Percentiles rank a stretch among this genome's conserved stretches.
Evolutionary conservation across 1,140 invertebrate genomes (phyloP).

Genomic region (Drosophila trapezifrons): DNA sequence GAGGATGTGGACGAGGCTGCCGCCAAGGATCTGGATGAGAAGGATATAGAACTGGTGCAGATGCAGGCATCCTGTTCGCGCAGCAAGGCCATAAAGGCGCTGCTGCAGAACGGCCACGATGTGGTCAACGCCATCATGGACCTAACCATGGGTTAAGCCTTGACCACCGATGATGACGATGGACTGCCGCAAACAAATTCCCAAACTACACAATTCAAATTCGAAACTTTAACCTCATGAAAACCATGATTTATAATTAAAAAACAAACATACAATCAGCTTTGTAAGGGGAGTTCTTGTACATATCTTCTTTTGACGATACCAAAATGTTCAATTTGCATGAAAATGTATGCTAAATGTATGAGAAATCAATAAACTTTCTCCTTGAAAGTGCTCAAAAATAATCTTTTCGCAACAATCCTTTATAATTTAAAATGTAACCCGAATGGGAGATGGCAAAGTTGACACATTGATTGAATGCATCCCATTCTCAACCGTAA

Average conservation of each 20-base stretch:
- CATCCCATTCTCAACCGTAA: background rate
- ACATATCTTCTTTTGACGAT: background rate
- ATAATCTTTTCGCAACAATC: no score
- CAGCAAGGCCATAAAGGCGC: conserved; percentile 52
- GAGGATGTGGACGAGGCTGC: conserved; percentile 3
- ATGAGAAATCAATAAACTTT: background rate
- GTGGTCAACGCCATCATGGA: conserved; percentile 75
- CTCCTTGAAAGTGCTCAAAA: background rate
- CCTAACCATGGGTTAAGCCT: conserved; percentile 42
- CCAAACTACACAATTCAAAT: background rate
- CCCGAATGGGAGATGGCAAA: background rate
- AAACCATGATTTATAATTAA: background rate
- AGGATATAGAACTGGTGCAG: conserved; percentile 67
- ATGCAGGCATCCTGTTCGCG: conserved; percentile 63
- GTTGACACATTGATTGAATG: background rate
- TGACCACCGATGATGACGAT: background rate
- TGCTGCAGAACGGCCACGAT: conserved; percentile 57
- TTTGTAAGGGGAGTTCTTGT: background rate
- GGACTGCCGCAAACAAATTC: background rate
- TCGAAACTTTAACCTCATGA: background rate
- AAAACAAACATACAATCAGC: no score
- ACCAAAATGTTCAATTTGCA: background rate
- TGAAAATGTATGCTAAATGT: background rate
- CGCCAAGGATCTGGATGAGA: conserved; percentile 32
- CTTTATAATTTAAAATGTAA: background rate